Evolutionary conservation across 1,140 invertebrate genomes (phyloP).

Genomic region (Philopotamus ludificatus): DNA sequence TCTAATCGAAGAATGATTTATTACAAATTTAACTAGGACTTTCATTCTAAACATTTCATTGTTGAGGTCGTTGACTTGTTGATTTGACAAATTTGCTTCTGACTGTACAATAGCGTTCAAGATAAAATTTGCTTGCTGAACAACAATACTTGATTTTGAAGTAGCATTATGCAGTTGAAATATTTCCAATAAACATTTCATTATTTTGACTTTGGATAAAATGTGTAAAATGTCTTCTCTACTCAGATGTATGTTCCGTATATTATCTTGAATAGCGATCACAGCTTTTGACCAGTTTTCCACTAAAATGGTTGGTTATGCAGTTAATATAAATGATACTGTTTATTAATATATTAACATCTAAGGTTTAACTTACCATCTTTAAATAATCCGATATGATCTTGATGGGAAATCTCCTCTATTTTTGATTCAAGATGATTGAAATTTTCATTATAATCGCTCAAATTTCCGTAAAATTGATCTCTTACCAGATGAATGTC

Average conservation of each 20-base stretch:
- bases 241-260: background rate
- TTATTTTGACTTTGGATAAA: slow-evolving; percentile 43
- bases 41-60: slow-evolving; percentile 46
- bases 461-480: slow-evolving; percentile 44
- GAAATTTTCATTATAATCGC: background rate
- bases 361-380: background rate
- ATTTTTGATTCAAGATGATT: slow-evolving; percentile 43
- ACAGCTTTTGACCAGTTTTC: slow-evolving; percentile 44
- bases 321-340: background rate
- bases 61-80: slow-evolving; percentile 46
- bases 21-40: background rate
- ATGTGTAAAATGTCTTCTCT: slow-evolving; percentile 16
- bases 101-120: slow-evolving; percentile 42
- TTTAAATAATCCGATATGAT: slow-evolving; percentile 15
- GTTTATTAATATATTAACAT: background rate
- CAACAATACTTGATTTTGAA: slow-evolving; percentile 15
- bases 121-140: slow-evolving; percentile 41
- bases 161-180: slow-evolving; percentile 37
- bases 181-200: slow-evolving; percentile 45
- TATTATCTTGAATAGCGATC: background rate
- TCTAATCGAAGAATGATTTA: background rate
- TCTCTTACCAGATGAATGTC: slow-evolving; percentile 52
- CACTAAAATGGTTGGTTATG: slow-evolving; percentile 30
- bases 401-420: slow-evolving; percentile 4
- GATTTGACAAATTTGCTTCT: slow-evolving; percentile 46